Percentiles rank a stretch among this genome's conserved stretches.
phyloP scores from a whole-genome alignment of 2,888 invertebrate species.

The Andrena bicolor region DNA sequence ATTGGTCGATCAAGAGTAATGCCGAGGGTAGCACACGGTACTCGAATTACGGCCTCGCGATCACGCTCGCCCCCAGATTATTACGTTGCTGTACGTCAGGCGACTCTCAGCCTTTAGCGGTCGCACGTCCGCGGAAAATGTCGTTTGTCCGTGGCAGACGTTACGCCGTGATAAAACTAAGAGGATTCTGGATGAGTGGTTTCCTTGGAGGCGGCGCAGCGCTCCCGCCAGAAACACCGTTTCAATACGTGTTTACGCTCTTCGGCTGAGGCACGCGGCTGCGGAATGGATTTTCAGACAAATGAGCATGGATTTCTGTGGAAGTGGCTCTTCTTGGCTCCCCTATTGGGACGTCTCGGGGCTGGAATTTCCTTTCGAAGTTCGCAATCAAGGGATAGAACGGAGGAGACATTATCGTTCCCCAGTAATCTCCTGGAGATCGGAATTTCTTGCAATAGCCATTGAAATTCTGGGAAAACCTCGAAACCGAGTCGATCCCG shows the following conservation, averaged over 20 bases:
- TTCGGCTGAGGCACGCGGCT: neutral
- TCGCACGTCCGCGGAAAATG: neutral
- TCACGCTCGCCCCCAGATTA: constrained; percentile 19
- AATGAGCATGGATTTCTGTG: neutral
- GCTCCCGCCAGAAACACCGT: neutral
- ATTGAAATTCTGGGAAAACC: constrained; percentile 12
- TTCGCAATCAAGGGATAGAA: constrained; percentile 15
- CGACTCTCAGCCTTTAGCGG: neutral
- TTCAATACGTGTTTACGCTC: neutral
- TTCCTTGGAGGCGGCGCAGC: neutral
- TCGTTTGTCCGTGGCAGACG: constrained; percentile 7
- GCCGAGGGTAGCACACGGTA: constrained; percentile 22
- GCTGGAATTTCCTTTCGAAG: neutral
- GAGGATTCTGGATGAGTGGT: constrained; percentile 1
- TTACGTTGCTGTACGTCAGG: constrained; percentile 10
- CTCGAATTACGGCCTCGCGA: constrained; percentile 29
- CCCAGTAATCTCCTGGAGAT: constrained; percentile 16
- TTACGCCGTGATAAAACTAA: constrained; percentile 11
- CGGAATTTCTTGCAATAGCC: constrained; percentile 8
- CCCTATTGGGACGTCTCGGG: neutral
- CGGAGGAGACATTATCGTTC: constrained; percentile 19
- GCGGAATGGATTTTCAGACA: neutral
- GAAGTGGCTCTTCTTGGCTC: neutral
- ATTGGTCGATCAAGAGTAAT: constrained; percentile 60
- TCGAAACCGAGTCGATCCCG: neutral